Evolutionary conservation across 2,113 vertebrate genomes (phyloP), one percentile per base, ranked within the genome.

Genomic region (Anolis carolinensis): DNA sequence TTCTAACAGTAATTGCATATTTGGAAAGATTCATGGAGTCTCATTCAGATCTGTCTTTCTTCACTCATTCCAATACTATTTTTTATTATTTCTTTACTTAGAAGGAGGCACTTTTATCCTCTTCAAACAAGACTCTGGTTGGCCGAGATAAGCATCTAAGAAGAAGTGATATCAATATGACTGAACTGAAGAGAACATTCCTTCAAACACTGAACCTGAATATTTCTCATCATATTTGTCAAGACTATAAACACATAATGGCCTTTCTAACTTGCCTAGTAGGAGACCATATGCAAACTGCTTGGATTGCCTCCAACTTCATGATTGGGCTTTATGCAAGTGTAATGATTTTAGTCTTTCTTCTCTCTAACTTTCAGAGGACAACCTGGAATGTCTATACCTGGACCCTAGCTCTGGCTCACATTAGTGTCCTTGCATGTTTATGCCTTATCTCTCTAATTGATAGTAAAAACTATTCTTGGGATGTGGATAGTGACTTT

Each of bases 351-450:
- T 85, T 85, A 18, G 79, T 68, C 25, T 79, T 59, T 32, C 67
- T 85, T 4, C 50, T 79, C 50, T 85, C 71, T 50, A 25, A 77
- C 25, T 79, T 85, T 7, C 79, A 85, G 76, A 39, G 67, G 25
- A 85, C 59, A 44, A 16, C 55, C 65, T 85, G 76, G 67, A 79
- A 32, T 16, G 34, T 32, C 5, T 44, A 71, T 50, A n/a, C 79
- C 27, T 79, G 65, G 84, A 85, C 79, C 21, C 62, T 85, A 59
- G 50, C 84, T 1, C 30, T 85, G 1, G 67, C 65, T 52, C 34
- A 59, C 8, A 59, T 55, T 9, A 67, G 84, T 50, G 50, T 79
- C 50, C 76, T 85, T 1, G 23, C 27, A 11, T 70, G 59, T 39
- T 23, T 79, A 27, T 71, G 76, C 16, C 71, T 65, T n/a, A 14